Evolutionary conservation across 2,888 invertebrate species (phyloP).

Genomic region (Cetonia aurata): DNA sequence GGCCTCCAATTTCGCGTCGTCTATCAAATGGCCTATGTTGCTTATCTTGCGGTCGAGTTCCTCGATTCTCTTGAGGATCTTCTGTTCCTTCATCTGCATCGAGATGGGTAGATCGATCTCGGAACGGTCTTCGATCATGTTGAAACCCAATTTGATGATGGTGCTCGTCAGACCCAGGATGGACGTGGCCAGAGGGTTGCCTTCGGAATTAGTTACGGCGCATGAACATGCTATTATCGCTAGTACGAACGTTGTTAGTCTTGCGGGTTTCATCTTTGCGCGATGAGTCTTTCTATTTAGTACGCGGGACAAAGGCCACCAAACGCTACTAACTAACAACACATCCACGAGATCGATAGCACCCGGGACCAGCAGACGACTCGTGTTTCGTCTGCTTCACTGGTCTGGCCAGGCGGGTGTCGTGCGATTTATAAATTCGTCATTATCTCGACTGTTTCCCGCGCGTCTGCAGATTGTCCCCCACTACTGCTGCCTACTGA

Average conservation of each 20-base stretch:
- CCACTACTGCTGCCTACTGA: no score
- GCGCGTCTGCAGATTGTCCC: no score
- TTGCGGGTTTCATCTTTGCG: constrained; percentile 1
- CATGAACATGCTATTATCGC: neutral
- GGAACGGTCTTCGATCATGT: constrained; percentile 18
- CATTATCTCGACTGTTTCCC: no score
- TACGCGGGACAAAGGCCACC: no score
- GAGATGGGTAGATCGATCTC: constrained; percentile 2
- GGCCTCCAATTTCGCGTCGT: constrained; percentile 45
- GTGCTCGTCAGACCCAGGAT: constrained; percentile 2
- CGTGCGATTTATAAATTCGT: no score
- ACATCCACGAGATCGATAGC: no score
- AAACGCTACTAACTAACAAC: no score
- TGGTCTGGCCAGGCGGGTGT: no score
- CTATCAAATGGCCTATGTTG: constrained; percentile 10
- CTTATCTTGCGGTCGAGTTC: constrained; percentile 13
- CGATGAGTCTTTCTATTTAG: neutral
- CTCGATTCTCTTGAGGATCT: constrained; percentile 15
- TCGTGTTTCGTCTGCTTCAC: no score
- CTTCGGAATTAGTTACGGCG: neutral
- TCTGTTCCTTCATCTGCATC: constrained; percentile 5
- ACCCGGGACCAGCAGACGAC: no score
- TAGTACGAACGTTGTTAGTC: neutral
- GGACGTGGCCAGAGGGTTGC: neutral
- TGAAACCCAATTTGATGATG: constrained; percentile 1